Percentiles rank a stretch among this genome's conserved stretches.
Conservation (phyloP, 2,888 invertebrate genomes). For the Homarus gammarus region DNA sequence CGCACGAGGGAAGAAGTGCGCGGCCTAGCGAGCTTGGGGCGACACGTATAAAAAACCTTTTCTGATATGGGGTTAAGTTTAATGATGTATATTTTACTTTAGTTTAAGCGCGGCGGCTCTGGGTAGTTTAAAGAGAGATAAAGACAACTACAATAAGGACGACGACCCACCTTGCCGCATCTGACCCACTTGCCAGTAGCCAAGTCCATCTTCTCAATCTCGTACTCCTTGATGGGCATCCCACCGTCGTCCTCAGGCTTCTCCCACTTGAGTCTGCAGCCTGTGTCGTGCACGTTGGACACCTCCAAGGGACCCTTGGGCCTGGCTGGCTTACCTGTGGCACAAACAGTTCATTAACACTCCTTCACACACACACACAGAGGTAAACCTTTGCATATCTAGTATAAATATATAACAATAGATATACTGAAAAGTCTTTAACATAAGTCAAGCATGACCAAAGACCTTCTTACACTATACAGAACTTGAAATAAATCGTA, state of each 20-base stretch:
- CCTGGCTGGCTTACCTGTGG: conserved; percentile 73
- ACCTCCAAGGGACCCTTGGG: conserved; percentile 80
- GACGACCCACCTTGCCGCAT: conserved; percentile 85
- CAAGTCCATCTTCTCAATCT: conserved; percentile 95
- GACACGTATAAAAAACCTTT: not conserved
- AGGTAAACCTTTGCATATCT: not conserved
- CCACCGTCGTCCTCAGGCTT: conserved; percentile 97
- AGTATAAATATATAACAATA: too few relatives aligned
- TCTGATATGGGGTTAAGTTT: not conserved
- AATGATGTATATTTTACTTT: conserved; percentile 19
- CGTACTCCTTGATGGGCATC: conserved; percentile 93
- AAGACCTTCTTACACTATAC: too few relatives aligned
- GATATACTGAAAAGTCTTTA: too few relatives aligned
- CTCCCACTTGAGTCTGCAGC: conserved; percentile 94
- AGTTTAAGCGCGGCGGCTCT: conserved; percentile 35
- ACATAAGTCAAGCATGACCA: too few relatives aligned
- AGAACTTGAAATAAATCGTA: too few relatives aligned
- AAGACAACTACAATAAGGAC: not conserved
- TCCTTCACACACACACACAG: not conserved
- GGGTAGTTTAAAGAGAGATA: not conserved
- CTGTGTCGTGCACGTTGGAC: conserved; percentile 91
- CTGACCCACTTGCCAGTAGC: conserved; percentile 94
- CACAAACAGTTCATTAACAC: not conserved
- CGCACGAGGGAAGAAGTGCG: not conserved
- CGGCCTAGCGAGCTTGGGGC: not conserved